These are phyloP conservation scores for Orchestia grillus DNA, from an alignment of 1,140 invertebrate genomes.

Conservation along the genomic window DNA sequence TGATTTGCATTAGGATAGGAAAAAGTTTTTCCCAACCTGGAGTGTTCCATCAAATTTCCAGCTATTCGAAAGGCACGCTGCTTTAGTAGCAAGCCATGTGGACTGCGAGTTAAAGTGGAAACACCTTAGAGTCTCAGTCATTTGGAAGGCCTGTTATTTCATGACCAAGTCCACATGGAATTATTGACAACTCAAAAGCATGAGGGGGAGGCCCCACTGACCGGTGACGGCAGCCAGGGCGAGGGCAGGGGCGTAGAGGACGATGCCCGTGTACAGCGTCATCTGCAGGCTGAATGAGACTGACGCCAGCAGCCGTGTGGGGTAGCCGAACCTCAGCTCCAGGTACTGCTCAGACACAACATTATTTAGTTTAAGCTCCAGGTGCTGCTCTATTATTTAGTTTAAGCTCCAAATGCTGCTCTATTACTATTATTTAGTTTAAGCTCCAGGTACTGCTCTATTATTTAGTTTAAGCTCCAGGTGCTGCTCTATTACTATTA, in stretches of 20 bases:
- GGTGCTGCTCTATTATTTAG: too few species aligned
- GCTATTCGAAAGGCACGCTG: too few species aligned
- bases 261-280: slow-evolving; percentile 62
- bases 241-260: slow-evolving; percentile 60
- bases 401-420: not conserved
- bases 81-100: too few species aligned
- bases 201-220: not conserved
- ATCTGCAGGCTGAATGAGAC: slow-evolving; percentile 60
- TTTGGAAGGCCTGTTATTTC: too few species aligned
- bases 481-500: too few species aligned
- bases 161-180: not conserved
- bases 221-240: slow-evolving; percentile 61
- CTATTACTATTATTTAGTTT: too few species aligned
- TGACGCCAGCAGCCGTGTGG: slow-evolving; percentile 46
- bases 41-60: too few species aligned
- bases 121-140: too few species aligned
- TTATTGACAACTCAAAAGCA: not conserved
- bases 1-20: too few species aligned
- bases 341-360: slow-evolving; percentile 61
- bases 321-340: slow-evolving; percentile 59
- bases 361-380: too few species aligned
- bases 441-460: too few species aligned
- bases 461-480: not conserved
- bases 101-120: slow-evolving; percentile 26
- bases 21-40: too few species aligned